Evolutionary conservation across 2,113 vertebrate species (phyloP).

Genomic region (Rostratula benghalensis): DNA sequence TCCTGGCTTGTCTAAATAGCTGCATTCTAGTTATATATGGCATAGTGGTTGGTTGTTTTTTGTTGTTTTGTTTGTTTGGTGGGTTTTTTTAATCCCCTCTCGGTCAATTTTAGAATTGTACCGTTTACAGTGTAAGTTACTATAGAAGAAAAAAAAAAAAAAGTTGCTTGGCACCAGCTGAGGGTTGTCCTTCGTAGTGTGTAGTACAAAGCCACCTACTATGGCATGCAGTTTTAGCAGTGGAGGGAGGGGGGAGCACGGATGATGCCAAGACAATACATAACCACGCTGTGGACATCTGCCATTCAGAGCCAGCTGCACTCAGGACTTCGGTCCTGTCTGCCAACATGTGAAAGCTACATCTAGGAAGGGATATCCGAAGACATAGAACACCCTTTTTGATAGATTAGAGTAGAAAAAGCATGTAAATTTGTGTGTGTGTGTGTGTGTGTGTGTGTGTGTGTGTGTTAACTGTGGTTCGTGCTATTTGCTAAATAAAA

Average conservation of each 20-base stretch:
- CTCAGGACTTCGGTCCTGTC: neutral
- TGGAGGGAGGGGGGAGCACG: neutral
- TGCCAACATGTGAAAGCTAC: neutral
- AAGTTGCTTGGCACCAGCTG: neutral
- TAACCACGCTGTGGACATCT: neutral
- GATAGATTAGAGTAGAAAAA: neutral
- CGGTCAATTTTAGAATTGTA: neutral
- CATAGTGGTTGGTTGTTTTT: neutral
- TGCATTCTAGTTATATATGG: neutral
- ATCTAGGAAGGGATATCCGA: neutral
- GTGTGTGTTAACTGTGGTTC: neutral
- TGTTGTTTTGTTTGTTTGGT: too few species aligned
- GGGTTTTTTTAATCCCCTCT: neutral
- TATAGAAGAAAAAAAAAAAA: neutral
- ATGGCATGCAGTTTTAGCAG: neutral
- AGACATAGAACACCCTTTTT: neutral
- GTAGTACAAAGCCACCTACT: neutral
- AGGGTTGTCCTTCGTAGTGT: neutral
- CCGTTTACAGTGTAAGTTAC: neutral
- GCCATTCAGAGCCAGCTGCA: conserved; percentile 1
- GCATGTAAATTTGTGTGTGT: too few species aligned
- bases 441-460: too few species aligned
- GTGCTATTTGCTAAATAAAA: neutral
- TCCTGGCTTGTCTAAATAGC: neutral
- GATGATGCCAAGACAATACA: neutral